These are phyloP conservation scores for Tipula confusa DNA, from an alignment of 2,888 invertebrate species.

Conservation along the genomic window DNA sequence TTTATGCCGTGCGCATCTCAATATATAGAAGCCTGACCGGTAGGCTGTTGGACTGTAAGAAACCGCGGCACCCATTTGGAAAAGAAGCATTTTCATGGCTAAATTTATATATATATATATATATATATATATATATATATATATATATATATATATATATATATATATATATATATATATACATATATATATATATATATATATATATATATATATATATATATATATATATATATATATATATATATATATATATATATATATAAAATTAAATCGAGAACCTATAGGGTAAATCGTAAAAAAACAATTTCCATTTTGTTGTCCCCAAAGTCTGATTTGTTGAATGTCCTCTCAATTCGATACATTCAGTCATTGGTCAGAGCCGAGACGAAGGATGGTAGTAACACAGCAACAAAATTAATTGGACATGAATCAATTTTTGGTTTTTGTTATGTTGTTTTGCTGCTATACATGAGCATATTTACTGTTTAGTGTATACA, in stretches of 20 bases:
- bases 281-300: not conserved
- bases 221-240: too few species aligned
- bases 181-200: too few species aligned
- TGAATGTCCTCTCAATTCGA: not conserved
- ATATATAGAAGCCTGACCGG: too few species aligned
- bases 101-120: too few species aligned
- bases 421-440: not conserved
- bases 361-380: not conserved
- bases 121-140: too few species aligned
- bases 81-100: too few species aligned
- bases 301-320: not conserved
- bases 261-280: not conserved
- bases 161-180: too few species aligned
- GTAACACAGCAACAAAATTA: not conserved
- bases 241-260: not conserved
- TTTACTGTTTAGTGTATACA: not conserved
- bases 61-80: too few species aligned
- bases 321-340: slow-evolving; percentile 6
- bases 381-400: not conserved
- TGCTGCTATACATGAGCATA: not conserved
- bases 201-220: too few species aligned
- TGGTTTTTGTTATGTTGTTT: not conserved
- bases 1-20: too few species aligned
- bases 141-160: too few species aligned
- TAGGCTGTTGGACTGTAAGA: too few species aligned